Base-by-base conservation (phyloP, 2,888 invertebrate genomes). In the Pristionchus mayeri region DNA sequence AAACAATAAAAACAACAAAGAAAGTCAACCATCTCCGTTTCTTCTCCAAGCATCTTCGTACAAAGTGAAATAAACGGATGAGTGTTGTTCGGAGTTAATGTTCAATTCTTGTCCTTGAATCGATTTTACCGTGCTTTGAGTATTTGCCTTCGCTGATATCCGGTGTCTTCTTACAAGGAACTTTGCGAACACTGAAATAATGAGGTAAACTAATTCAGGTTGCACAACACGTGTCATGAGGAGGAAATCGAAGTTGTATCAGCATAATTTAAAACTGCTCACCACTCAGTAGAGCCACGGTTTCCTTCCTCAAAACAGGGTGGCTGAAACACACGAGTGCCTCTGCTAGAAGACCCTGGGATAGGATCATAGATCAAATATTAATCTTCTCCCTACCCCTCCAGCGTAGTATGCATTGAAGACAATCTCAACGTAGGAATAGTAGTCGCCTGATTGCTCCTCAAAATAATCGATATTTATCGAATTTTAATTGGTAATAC, bases 361-460 rank as follows among this genome's bases (percentile, higher is more conserved):
- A n/a, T n/a, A 44, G 44, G 44, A 44, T 44, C 44, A 44, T 9
- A 44, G 6, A 44, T 44, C 7, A 44, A 44, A 44, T 44, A 44
- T 6, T 44, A 44, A 44, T 9, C 13, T 44, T 44, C 6, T 9
- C n/a, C 7, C 13, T 44, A 71, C 71, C 71, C 71, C 71, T 0
- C 37, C 21, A 7, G 71, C 71, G 34, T 71, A 71, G 71, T 71
- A 71, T 37, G 40, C 40, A 40, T 71, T 71, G 71, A 40, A 71
- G 71, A 71, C 71, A 24, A 71, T 40, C 40, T 71, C 71, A 0
- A 71, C 71, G 40, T 40, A 71, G 71, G 37, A 37, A 24, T 71
- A 71, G 71, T 71, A 71, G 71, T 40, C 71, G n/a, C 71, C 71
- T 21, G 71, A 71, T 40, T 71, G 40, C 40, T 71, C 71, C 71